Base-by-base conservation (phyloP, 2,888 invertebrate species). In the Petrolisthes cinctipes region DNA sequence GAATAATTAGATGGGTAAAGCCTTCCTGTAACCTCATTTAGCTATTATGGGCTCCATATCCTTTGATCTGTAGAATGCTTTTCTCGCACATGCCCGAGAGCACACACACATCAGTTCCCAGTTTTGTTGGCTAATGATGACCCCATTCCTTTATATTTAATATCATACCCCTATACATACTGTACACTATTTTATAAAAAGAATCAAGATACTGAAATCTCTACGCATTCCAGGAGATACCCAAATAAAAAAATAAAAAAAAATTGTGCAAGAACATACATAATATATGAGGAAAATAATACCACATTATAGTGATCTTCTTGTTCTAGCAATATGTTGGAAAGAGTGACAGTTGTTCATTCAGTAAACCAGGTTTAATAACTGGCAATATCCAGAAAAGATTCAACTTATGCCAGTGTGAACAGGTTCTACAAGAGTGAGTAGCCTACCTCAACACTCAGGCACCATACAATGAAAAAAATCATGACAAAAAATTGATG, bases 261-360 rank as follows among this genome's bases (percentile, higher is more conserved):
- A 61, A 61, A 61, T 11, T 61, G 61, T 61, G 61, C 71, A 71
- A 37, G 0, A 37, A 37, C 37, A 37, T 37, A 2, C 37, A 37
- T 37, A 37, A 37, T 37, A 1, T n/a, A n/a, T 71, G 11, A 6
- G 71, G 71, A 17, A n/a, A 71, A 71, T 71, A n/a, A 71, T 11
- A 71, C 71, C 14, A 71, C 17, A 14, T 6, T 71, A n/a, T 71
- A 71, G 71, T 71, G 71, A 71, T 71, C 71, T 71, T 71, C 5
- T 71, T 71, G 71, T 71, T 71, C 71, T 71, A 71, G 71, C 71
- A 71, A 71, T 71, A 71, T 20, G 14, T 11, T 23, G 66, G 66
- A 37, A 66, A 81, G 37, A 83, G 53, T 57, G 83, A 37, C 73
- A 75, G 51, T 75, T 54, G 71, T 83, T 61, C 82, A 83, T 73